Evolutionary conservation across 2,888 invertebrate species (phyloP).

Genomic region (Peribatodes rhomboidaria): DNA sequence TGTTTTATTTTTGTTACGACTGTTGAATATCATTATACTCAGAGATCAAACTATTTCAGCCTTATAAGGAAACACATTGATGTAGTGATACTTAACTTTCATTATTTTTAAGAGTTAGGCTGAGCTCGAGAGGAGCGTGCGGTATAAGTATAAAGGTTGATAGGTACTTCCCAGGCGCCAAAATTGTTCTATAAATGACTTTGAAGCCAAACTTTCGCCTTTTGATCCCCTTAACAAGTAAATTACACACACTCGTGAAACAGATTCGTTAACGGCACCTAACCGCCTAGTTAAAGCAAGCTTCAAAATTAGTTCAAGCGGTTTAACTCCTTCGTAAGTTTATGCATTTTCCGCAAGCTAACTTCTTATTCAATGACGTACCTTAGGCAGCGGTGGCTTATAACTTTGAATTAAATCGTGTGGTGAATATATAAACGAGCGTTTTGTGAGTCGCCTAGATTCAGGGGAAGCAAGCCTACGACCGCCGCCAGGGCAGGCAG

Average conservation of each 20-base stretch:
- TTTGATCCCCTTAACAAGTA: conserved; percentile 24
- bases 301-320: conserved; percentile 47
- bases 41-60: neutral
- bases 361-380: conserved; percentile 44
- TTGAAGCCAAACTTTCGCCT: conserved; percentile 15
- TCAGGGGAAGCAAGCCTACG: conserved; percentile 54
- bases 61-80: neutral
- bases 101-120: too few species aligned
- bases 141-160: too few species aligned
- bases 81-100: too few species aligned
- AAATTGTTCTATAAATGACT: conserved; percentile 1
- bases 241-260: conserved; percentile 29
- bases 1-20: conserved; percentile 40
- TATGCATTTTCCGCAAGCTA: conserved; percentile 45
- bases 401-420: conserved; percentile 51
- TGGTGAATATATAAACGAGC: conserved; percentile 57
- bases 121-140: too few species aligned
- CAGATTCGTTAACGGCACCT: conserved; percentile 35
- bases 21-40: conserved; percentile 10
- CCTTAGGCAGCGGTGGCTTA: conserved; percentile 33
- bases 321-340: conserved; percentile 46
- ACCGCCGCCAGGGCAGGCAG: conserved; percentile 56
- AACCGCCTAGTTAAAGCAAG: conserved; percentile 43
- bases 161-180: conserved; percentile 5
- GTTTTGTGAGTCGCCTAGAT: conserved; percentile 57